Conservation (phyloP, 2,888 invertebrate genomes). For the Nomada ferruginata region DNA sequence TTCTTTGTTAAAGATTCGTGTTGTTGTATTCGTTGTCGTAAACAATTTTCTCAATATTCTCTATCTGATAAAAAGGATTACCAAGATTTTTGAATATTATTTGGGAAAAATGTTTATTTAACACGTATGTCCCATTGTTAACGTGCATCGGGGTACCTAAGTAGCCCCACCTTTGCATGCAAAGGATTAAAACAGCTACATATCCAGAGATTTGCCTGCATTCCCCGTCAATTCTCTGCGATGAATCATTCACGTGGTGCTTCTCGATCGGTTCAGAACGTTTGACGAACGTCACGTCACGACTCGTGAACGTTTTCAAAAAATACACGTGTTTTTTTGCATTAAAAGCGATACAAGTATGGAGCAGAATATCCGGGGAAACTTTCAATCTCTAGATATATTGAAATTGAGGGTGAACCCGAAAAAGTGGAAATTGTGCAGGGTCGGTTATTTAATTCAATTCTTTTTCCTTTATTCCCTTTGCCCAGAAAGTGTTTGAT, state of each 20-base stretch:
- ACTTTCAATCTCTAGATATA: constrained; percentile 70
- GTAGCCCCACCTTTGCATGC: too few species aligned
- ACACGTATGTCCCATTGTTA: too few species aligned
- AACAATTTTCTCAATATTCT: too few species aligned
- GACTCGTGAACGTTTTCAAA: background rate
- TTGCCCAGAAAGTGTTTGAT: background rate
- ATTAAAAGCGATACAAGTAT: constrained; percentile 61
- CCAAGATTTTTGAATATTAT: too few species aligned
- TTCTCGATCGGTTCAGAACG: constrained; percentile 1
- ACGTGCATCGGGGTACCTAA: too few species aligned
- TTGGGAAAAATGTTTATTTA: too few species aligned
- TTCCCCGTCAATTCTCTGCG: constrained; percentile 12
- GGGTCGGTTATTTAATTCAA: constrained; percentile 56
- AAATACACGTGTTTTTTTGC: background rate
- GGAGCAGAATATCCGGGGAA: constrained; percentile 74
- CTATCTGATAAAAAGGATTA: too few species aligned
- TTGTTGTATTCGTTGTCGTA: too few species aligned
- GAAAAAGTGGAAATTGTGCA: constrained; percentile 73
- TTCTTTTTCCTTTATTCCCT: background rate
- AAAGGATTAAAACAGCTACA: background rate
- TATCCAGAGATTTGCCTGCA: constrained; percentile 16
- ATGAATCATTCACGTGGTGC: constrained; percentile 52
- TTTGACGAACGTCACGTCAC: background rate
- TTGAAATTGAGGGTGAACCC: constrained; percentile 74
- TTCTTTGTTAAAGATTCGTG: too few species aligned